A percentile compares a stretch with the other conserved stretches of the same genome.
These are phyloP conservation scores for Cheumatopsyche charites DNA, from an alignment of 1,140 invertebrate species.

Conservation along the genomic window DNA sequence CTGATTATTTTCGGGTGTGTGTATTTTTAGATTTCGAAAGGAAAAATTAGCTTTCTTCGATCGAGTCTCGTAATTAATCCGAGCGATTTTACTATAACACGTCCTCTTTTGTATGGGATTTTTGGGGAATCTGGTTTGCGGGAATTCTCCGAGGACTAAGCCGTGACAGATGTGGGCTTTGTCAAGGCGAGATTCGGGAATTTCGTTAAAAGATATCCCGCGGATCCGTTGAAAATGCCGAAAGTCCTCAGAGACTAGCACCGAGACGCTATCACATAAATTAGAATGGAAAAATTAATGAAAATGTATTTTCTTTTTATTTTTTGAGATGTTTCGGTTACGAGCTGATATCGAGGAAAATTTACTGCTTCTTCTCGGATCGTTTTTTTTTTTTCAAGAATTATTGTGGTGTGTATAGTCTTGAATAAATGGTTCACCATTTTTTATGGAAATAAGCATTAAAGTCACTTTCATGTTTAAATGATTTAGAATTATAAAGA, in stretches of 20 bases:
- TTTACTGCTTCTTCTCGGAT: too few species aligned
- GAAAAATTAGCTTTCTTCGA: background rate
- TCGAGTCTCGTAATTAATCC: background rate
- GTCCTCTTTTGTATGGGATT: constrained; percentile 2
- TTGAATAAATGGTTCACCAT: too few species aligned
- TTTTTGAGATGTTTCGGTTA: background rate
- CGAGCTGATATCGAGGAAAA: too few species aligned
- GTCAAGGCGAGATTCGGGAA: constrained; percentile 16
- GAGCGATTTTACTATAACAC: background rate
- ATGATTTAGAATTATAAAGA: too few species aligned
- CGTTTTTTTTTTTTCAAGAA: too few species aligned
- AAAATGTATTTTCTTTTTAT: background rate
- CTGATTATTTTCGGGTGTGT: background rate
- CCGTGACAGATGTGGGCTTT: constrained; percentile 22
- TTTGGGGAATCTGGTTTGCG: background rate
- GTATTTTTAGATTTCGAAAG: too few species aligned
- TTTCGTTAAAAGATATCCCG: constrained; percentile 21
- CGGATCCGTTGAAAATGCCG: background rate
- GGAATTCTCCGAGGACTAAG: background rate
- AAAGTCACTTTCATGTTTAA: too few species aligned
- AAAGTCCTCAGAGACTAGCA: background rate
- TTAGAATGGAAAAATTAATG: constrained; percentile 15
- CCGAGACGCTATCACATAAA: too few species aligned
- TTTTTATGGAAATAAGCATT: too few species aligned
- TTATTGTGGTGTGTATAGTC: too few species aligned